These are phyloP conservation scores for Cenopis cana DNA, from an alignment of 2,888 invertebrate genomes.

Conservation along the genomic window DNA sequence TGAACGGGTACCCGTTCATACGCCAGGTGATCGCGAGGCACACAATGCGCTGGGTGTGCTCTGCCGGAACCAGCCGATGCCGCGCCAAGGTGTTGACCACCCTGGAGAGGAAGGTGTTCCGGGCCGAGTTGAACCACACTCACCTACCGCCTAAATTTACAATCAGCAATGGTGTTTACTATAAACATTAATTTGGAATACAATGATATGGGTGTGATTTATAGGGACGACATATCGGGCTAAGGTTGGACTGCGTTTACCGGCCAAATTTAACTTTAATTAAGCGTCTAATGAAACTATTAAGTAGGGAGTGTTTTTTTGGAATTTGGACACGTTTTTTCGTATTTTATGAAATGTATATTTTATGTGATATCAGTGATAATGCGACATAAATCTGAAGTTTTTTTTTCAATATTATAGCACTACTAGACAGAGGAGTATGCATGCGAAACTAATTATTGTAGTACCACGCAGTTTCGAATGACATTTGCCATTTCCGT, in stretches of 20 bases:
- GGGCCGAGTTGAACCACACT: constrained; percentile 28
- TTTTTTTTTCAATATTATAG: too few species aligned
- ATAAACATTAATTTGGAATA: background rate
- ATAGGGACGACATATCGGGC: too few species aligned
- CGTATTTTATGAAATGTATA: background rate
- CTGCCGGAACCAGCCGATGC: constrained; percentile 2
- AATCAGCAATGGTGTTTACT: constrained; percentile 34
- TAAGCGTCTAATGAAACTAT: too few species aligned
- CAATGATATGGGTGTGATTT: background rate
- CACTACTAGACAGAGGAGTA: too few species aligned
- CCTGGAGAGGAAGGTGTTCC: constrained; percentile 9
- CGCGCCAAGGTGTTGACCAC: constrained; percentile 20
- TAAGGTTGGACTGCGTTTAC: too few species aligned
- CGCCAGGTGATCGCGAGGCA: constrained; percentile 1
- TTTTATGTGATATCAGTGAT: too few species aligned
- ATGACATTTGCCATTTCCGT: too few species aligned
- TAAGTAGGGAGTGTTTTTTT: too few species aligned
- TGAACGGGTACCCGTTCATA: constrained; percentile 37
- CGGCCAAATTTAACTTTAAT: too few species aligned
- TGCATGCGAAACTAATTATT: too few species aligned
- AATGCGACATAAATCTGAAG: too few species aligned
- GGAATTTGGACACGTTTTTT: background rate
- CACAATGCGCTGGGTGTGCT: constrained; percentile 30
- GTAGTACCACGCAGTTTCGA: too few species aligned
- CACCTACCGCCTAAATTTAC: constrained; percentile 44